Percentiles rank a stretch among this genome's conserved stretches.
Conservation (phyloP, 2,113 vertebrate genomes). For the Scytalopus superciliaris region DNA sequence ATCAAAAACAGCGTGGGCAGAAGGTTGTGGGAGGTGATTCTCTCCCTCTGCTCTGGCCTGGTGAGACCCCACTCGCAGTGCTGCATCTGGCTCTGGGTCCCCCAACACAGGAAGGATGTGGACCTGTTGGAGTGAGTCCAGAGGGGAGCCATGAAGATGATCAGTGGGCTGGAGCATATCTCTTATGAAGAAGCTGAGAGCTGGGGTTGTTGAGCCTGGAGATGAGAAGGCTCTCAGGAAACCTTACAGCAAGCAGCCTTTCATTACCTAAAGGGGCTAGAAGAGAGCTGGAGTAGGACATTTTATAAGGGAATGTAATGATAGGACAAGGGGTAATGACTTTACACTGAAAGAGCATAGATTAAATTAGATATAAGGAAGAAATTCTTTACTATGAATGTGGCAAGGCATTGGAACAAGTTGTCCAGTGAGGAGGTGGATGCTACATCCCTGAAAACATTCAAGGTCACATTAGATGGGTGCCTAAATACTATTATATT, state of each 20-base stretch:
- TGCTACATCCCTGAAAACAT: background rate
- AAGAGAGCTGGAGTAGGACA: background rate
- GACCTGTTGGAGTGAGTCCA: background rate
- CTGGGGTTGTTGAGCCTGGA: background rate
- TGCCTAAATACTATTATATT: background rate
- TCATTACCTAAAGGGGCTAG: background rate
- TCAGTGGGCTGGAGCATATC: background rate
- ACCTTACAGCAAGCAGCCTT: background rate
- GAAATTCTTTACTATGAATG: background rate
- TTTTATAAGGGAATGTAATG: background rate
- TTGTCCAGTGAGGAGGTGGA: background rate
- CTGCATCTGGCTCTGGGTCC: background rate
- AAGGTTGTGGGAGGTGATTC: background rate
- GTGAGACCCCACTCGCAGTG: background rate
- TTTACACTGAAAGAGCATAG: background rate
- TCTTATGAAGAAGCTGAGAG: background rate
- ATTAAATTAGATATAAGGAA: background rate
- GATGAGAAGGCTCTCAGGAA: background rate
- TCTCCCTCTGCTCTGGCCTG: background rate
- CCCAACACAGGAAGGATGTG: fast-evolving
- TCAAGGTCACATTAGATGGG: background rate
- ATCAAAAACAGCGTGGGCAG: background rate
- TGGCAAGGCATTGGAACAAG: background rate
- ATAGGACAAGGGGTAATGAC: background rate
- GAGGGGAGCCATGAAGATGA: background rate